Evolutionary conservation across 2,113 vertebrate genomes (phyloP).

Genomic region (Melanotaenia duboulayi): DNA sequence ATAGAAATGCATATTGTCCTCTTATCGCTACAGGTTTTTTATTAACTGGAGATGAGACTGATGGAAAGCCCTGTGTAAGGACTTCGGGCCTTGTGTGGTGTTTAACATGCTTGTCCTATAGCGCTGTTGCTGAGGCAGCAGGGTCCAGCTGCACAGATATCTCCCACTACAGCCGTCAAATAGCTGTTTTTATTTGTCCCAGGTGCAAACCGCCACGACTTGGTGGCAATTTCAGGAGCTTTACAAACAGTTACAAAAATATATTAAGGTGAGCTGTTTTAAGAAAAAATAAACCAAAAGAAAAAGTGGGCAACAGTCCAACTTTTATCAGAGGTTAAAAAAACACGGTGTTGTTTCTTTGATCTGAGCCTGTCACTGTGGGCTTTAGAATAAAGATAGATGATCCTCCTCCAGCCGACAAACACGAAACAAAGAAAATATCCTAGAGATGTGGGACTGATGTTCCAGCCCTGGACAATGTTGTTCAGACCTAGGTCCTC

Average conservation of each 20-base stretch:
- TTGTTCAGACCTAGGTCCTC: too few relatives aligned
- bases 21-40: conserved; percentile 55
- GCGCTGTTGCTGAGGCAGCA: conserved; percentile 51
- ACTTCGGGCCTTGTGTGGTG: conserved; percentile 25
- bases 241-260: conserved; percentile 2
- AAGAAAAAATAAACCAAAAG: too few relatives aligned
- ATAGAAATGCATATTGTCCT: conserved; percentile 57
- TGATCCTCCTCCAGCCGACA: too few relatives aligned
- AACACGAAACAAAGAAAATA: too few relatives aligned
- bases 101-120: conserved; percentile 53
- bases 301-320: too few relatives aligned
- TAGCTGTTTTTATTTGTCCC: conserved; percentile 16
- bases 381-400: too few relatives aligned
- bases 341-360: too few relatives aligned
- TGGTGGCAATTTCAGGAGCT: not conserved
- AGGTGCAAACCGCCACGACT: not conserved
- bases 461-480: too few relatives aligned
- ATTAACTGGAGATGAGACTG: conserved; percentile 48
- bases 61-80: conserved; percentile 55
- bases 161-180: conserved; percentile 24
- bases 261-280: not conserved
- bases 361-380: too few relatives aligned
- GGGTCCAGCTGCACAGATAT: conserved; percentile 50
- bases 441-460: too few relatives aligned
- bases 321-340: too few relatives aligned